Percentiles rank a stretch among this genome's conserved stretches.
phyloP scores from a whole-genome alignment of 2,797 vertebrate species.

The Sarcoramphus papa region DNA sequence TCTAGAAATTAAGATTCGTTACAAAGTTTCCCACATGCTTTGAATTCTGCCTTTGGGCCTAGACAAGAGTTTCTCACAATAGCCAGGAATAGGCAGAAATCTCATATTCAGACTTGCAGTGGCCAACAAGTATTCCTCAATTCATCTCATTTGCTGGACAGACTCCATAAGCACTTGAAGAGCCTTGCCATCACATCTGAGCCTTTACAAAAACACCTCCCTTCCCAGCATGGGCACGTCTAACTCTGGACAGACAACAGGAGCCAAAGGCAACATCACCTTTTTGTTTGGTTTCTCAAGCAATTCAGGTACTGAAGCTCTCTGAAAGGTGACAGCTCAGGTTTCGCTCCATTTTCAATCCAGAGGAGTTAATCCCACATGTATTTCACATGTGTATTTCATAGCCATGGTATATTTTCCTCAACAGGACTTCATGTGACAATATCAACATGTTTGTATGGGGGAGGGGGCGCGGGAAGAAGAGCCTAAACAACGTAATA shows the following conservation, averaged over 20 bases:
- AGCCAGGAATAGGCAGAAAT: background rate
- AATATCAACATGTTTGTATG: accelerated
- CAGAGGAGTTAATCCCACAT: background rate
- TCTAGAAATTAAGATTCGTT: background rate
- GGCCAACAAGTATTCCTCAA: background rate
- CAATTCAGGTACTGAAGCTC: background rate
- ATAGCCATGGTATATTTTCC: background rate
- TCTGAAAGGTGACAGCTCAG: background rate
- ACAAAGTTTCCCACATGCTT: background rate
- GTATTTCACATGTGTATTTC: background rate
- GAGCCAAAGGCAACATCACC: background rate
- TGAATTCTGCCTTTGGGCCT: background rate
- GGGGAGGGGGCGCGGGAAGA: no score
- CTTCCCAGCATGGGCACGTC: background rate
- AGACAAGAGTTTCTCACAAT: background rate
- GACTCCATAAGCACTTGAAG: background rate
- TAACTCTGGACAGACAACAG: background rate
- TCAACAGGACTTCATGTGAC: background rate
- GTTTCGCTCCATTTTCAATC: background rate
- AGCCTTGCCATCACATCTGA: background rate
- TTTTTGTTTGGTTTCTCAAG: background rate
- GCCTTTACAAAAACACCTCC: background rate
- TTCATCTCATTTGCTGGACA: background rate
- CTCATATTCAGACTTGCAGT: background rate
- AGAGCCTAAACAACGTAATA: background rate